Percentiles rank a stretch among this genome's conserved stretches.
phyloP scores from a whole-genome alignment of 2,797 vertebrate species.

The Amphiprion clarkii region DNA sequence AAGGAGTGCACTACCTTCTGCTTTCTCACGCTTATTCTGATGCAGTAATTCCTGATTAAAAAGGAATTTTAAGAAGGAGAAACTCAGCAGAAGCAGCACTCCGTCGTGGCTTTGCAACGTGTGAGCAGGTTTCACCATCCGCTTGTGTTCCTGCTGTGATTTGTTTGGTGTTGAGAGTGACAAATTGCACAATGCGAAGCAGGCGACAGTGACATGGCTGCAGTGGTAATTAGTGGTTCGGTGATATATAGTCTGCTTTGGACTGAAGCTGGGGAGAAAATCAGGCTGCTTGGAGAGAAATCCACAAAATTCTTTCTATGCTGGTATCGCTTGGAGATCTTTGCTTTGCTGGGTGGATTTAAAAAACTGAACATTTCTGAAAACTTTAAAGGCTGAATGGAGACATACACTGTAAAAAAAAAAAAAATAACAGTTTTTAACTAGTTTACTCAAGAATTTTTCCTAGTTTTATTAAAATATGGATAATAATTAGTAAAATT shows the following conservation, averaged over 20 bases:
- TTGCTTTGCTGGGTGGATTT: slow-evolving; percentile 37
- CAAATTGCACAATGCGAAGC: slow-evolving; percentile 60
- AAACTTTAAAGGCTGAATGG: neutral
- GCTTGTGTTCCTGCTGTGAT: slow-evolving; percentile 68
- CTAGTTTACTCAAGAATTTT: too few relatives aligned
- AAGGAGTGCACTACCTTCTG: slow-evolving; percentile 24
- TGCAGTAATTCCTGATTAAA: neutral
- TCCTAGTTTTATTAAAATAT: too few relatives aligned
- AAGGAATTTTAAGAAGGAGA: neutral
- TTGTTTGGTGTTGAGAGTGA: slow-evolving; percentile 70
- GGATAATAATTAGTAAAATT: too few relatives aligned
- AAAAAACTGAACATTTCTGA: slow-evolving; percentile 15
- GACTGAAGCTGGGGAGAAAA: slow-evolving; percentile 59
- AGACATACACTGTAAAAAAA: neutral
- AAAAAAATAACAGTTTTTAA: too few relatives aligned
- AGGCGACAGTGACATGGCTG: slow-evolving; percentile 61
- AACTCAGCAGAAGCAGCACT: slow-evolving; percentile 14
- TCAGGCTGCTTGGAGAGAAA: slow-evolving; percentile 54
- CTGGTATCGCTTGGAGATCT: slow-evolving; percentile 48
- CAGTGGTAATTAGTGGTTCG: slow-evolving; percentile 64
- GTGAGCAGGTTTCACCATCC: slow-evolving; percentile 77
- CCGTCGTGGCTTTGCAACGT: slow-evolving; percentile 53
- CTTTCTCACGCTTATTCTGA: neutral
- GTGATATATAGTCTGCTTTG: slow-evolving; percentile 54
- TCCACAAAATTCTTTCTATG: slow-evolving; percentile 28